Percentiles rank a stretch among this genome's conserved stretches.
Evolutionary conservation across 2,797 vertebrate species (phyloP).

Genomic region (Enteromius paludinosus): DNA sequence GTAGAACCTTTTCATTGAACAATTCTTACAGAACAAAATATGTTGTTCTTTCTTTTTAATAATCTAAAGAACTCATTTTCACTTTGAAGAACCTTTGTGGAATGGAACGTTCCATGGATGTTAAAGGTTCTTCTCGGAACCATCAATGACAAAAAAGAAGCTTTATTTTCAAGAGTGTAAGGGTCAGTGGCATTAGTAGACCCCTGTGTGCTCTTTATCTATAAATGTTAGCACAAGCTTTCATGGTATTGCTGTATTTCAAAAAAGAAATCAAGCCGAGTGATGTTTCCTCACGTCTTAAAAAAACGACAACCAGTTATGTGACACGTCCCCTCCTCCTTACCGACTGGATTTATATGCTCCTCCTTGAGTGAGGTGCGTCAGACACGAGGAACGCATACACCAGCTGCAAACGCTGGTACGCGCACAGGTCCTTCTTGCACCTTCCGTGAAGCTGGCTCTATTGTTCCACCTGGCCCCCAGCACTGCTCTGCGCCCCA

Average conservation of each 20-base stretch:
- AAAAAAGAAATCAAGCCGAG: conserved; percentile 68
- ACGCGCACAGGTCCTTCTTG: conserved; percentile 10
- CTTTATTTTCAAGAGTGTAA: background rate
- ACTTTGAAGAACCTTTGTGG: background rate
- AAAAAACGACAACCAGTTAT: conserved; percentile 78
- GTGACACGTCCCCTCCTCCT: conserved; percentile 77
- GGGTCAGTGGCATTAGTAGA: conserved; percentile 18
- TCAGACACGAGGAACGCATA: conserved; percentile 34
- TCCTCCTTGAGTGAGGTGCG: conserved; percentile 69
- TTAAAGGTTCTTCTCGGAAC: background rate
- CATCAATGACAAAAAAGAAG: background rate
- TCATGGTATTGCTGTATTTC: conserved; percentile 68
- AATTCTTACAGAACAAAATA: background rate
- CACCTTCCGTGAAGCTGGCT: conserved; percentile 28
- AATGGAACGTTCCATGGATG: background rate
- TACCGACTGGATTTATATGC: conserved; percentile 76
- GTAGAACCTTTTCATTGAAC: background rate
- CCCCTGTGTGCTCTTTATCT: conserved; percentile 22
- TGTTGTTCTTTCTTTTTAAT: background rate
- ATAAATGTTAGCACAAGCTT: conserved; percentile 49
- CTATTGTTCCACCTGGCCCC: conserved; percentile 58
- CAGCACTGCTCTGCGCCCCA: conserved; percentile 21
- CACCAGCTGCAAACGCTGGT: conserved; percentile 37
- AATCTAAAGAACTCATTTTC: background rate
- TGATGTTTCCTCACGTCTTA: conserved; percentile 77